Percentiles rank a stretch among this genome's conserved stretches.
phyloP scores from a whole-genome alignment of 2,888 invertebrate genomes.

The Plusia festucae region DNA sequence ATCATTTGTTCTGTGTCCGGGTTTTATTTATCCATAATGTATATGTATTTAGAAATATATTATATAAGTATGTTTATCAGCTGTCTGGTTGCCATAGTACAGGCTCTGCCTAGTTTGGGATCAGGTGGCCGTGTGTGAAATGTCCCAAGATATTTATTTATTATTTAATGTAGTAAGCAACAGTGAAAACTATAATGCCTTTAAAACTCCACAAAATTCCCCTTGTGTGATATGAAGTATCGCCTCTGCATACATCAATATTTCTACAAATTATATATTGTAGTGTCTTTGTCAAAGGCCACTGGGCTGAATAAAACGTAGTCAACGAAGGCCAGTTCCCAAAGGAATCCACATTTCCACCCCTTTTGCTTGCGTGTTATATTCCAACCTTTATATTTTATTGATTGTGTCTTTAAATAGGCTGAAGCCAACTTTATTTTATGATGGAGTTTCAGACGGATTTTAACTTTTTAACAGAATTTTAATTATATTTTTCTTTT shows the following conservation, averaged over 20 bases:
- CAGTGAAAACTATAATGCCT: neutral
- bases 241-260: constrained; percentile 12
- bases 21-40: too few relatives aligned
- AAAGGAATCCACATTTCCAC: constrained; percentile 25
- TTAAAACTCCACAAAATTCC: neutral
- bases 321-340: constrained; percentile 33
- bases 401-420: constrained; percentile 46
- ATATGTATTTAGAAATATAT: too few relatives aligned
- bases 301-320: constrained; percentile 27
- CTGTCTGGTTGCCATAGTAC: too few relatives aligned
- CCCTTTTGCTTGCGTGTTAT: constrained; percentile 33
- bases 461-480: neutral
- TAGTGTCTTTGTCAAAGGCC: constrained; percentile 17
- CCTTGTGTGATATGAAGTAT: neutral
- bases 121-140: too few relatives aligned
- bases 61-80: too few relatives aligned
- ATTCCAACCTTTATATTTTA: constrained; percentile 51
- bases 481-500: too few relatives aligned
- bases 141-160: too few relatives aligned
- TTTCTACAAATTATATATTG: constrained; percentile 7
- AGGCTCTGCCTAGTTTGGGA: too few relatives aligned
- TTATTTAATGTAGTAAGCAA: too few relatives aligned
- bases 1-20: too few relatives aligned
- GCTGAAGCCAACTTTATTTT: constrained; percentile 25
- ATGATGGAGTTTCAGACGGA: neutral